Evolutionary conservation across 1,140 invertebrate genomes (phyloP).

Genomic region (Battus philenor): DNA sequence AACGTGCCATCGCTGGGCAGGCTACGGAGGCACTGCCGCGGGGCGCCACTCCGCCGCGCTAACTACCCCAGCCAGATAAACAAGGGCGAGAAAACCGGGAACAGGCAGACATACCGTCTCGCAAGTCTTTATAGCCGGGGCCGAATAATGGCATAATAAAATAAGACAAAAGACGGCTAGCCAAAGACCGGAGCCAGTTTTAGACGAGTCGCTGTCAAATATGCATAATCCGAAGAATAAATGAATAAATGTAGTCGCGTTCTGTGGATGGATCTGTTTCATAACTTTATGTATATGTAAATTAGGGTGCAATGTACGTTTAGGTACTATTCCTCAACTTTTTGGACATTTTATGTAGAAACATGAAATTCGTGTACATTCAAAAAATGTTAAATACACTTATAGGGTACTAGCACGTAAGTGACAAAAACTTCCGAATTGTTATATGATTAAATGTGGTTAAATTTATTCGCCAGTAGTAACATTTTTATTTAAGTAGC

Average conservation of each 20-base stretch:
- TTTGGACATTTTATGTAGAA: no score
- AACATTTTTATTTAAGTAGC: no score
- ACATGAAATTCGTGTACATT: no score
- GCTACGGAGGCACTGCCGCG: constrained; percentile 62
- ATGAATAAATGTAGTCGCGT: constrained; percentile 17
- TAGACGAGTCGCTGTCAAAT: constrained; percentile 44
- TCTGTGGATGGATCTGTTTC: constrained; percentile 3
- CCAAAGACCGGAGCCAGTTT: constrained; percentile 37
- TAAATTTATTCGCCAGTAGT: no score
- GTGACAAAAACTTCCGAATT: no score
- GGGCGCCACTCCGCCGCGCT: constrained; percentile 51
- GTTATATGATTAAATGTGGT: no score
- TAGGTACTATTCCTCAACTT: no score
- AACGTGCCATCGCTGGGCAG: constrained; percentile 62
- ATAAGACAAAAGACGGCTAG: constrained; percentile 66
- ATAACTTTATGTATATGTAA: constrained; percentile 7
- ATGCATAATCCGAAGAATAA: constrained; percentile 42
- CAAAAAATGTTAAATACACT: no score
- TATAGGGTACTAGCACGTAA: no score
- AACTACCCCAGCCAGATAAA: constrained; percentile 67
- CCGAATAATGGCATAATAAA: constrained; percentile 61
- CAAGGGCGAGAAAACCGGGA: constrained; percentile 68
- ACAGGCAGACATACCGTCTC: constrained; percentile 72
- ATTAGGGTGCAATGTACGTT: no score
- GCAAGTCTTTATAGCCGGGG: constrained; percentile 54